These are phyloP conservation scores for Brachyopa scutellaris DNA, from an alignment of 2,888 invertebrate genomes.

Conservation along the genomic window DNA sequence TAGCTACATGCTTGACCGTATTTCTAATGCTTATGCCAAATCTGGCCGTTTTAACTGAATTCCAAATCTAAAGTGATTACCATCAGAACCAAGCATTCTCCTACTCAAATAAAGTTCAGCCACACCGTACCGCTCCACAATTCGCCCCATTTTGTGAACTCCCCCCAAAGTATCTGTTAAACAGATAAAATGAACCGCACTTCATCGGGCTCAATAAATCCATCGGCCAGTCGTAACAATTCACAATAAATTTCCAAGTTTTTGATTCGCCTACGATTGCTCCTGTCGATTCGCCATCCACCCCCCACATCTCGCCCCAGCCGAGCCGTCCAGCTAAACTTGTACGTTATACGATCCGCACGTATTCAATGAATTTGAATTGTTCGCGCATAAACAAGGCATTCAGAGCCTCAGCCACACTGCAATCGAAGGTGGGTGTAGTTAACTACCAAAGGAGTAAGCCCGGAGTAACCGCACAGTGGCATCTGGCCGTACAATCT, in stretches of 20 bases:
- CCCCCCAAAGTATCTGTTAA: conserved; percentile 67
- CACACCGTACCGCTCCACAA: not conserved
- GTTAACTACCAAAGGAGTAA: conserved; percentile 35
- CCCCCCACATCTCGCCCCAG: not conserved
- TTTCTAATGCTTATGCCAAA: no score
- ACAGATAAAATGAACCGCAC: conserved; percentile 68
- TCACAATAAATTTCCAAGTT: conserved; percentile 67
- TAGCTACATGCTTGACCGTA: no score
- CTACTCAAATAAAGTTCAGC: conserved; percentile 36
- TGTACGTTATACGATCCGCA: conserved; percentile 22
- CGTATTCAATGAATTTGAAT: conserved; percentile 67
- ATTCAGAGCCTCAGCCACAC: not conserved
- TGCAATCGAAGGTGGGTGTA: conserved; percentile 59
- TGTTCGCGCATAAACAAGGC: conserved; percentile 62
- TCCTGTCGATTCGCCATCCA: conserved; percentile 47
- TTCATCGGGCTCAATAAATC: conserved; percentile 63
- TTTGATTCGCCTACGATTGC: conserved; percentile 68
- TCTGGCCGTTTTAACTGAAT: no score
- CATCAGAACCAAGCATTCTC: no score
- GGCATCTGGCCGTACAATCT: conserved; percentile 53
- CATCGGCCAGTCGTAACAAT: conserved; percentile 65
- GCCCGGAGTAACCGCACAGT: conserved; percentile 56
- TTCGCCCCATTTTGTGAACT: conserved; percentile 65
- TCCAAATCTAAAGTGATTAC: no score
- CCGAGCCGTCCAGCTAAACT: not conserved